These are phyloP conservation scores for Epizoanthus rinbou DNA, from an alignment of 92 coral and sea anemone genomes.

Conservation along the genomic window DNA sequence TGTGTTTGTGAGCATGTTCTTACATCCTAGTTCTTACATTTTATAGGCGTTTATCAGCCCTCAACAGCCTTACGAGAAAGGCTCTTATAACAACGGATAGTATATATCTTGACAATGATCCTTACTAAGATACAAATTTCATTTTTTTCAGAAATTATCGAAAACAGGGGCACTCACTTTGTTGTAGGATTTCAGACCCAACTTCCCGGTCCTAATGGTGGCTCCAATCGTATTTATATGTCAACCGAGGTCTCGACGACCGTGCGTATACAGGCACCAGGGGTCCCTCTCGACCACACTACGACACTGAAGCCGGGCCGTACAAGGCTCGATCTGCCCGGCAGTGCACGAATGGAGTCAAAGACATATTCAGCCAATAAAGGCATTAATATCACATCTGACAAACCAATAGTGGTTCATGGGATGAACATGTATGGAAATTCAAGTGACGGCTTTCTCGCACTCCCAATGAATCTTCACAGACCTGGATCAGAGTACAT, in stretches of 20 bases:
- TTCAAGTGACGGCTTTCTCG: constrained; percentile 81
- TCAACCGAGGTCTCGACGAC: constrained; percentile 55
- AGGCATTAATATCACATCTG: constrained; percentile 75
- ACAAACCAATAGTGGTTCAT: constrained; percentile 70
- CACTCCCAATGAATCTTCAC: constrained; percentile 66
- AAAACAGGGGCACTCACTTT: constrained; percentile 70
- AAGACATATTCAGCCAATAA: constrained; percentile 47
- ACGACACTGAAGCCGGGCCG: constrained; percentile 49
- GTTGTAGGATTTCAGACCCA: constrained; percentile 71
- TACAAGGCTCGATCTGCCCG: constrained; percentile 56
- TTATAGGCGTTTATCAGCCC: too few relatives aligned
- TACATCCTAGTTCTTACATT: too few relatives aligned
- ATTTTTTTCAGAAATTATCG: constrained; percentile 41
- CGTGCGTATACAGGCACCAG: constrained; percentile 25
- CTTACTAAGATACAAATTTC: too few relatives aligned
- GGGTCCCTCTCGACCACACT: constrained; percentile 1
- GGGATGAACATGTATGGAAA: constrained; percentile 53
- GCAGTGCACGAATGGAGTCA: constrained; percentile 53
- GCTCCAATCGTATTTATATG: constrained; percentile 57
- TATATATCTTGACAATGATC: too few relatives aligned
- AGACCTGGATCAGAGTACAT: constrained; percentile 65
- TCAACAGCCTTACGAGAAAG: too few relatives aligned
- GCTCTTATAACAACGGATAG: too few relatives aligned
- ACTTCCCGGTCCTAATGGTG: constrained; percentile 1
- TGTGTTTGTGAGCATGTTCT: too few relatives aligned